Evolutionary conservation across 1,140 invertebrate genomes (phyloP), one percentile per base, ranked within the genome.

Genomic region (Bicyclus anynana): DNA sequence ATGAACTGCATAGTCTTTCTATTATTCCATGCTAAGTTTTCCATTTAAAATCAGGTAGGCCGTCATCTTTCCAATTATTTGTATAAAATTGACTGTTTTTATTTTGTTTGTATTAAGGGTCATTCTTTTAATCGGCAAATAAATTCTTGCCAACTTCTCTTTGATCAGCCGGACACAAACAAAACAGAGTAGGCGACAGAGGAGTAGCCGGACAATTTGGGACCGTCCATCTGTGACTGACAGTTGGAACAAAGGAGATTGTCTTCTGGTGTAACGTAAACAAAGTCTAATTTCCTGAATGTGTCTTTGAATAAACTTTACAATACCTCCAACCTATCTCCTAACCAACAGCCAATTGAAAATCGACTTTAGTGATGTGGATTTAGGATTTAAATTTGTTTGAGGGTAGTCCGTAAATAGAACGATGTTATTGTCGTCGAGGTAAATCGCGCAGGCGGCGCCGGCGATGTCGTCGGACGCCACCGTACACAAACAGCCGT

Each of bases 231-330:
- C 82, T 70, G 80, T 78, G 74, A 84, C 59, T 53, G 59, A 38
- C 62, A 65, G 46, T 53, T 42, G 57, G 62, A 79, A 83, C 80
- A 87, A 80, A 81, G 77, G 64, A 84, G 58, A 74, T 69, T 87
- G 80, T 85, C 80, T 80, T 83, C 69, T 87, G 61, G 67, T 54
- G 59, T 80, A 69, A 74, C 50, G 64, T 76, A 81, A 84, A 85
- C 80, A 85, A 77, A 79, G 84, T 84, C 70, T 74, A 79, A 74
- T 85, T 85, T 87, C 76, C 80, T 78, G 72, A 69, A 72, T 61
- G 20, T 75, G 69, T 73, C 68, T 75, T 71, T 67, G 60, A 64
- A 57, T 69, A 17, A 47, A 40, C 35, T 17, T 44, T 48, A 65
- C 38, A 14, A 20, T 18, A 40, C 12, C 17, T 35, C 23, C 5